These are phyloP conservation scores for Merluccius polli DNA, from an alignment of 2,797 vertebrate species.

Conservation along the genomic window DNA sequence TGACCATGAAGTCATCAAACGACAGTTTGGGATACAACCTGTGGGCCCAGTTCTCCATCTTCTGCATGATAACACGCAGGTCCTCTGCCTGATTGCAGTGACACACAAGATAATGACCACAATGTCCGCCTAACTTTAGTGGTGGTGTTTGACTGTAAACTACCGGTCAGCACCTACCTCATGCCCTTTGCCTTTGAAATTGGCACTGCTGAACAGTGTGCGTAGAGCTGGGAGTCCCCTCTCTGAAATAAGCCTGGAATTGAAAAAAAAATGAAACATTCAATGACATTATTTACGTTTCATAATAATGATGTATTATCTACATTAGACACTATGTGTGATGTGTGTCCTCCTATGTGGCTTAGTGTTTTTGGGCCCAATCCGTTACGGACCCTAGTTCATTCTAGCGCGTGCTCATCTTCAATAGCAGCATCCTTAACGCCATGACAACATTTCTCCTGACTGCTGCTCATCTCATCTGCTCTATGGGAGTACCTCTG, in stretches of 20 bases:
- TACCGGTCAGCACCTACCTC: constrained; percentile 76
- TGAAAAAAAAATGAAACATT: background rate
- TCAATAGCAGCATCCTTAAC: background rate
- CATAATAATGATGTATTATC: background rate
- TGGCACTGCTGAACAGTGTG: constrained; percentile 78
- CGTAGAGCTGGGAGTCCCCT: constrained; percentile 90
- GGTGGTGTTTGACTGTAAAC: background rate
- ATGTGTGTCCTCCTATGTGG: background rate
- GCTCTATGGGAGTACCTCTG: constrained; percentile 72
- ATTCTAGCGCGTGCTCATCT: background rate
- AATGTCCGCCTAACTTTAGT: background rate
- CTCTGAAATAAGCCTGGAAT: constrained; percentile 81
- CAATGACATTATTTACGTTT: too few relatives aligned
- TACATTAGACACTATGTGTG: too few relatives aligned
- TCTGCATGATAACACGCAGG: constrained; percentile 80
- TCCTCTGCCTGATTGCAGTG: constrained; percentile 76
- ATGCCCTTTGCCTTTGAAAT: constrained; percentile 90
- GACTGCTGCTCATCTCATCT: background rate
- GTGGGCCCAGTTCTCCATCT: constrained; percentile 98
- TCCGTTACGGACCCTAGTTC: background rate
- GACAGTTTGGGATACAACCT: constrained; percentile 88
- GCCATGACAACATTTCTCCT: background rate
- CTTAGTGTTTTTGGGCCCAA: background rate
- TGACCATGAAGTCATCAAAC: constrained; percentile 91
- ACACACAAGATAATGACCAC: background rate